Conservation (phyloP, 1,140 invertebrate species). For the Acromyrmex heyeri region DNA sequence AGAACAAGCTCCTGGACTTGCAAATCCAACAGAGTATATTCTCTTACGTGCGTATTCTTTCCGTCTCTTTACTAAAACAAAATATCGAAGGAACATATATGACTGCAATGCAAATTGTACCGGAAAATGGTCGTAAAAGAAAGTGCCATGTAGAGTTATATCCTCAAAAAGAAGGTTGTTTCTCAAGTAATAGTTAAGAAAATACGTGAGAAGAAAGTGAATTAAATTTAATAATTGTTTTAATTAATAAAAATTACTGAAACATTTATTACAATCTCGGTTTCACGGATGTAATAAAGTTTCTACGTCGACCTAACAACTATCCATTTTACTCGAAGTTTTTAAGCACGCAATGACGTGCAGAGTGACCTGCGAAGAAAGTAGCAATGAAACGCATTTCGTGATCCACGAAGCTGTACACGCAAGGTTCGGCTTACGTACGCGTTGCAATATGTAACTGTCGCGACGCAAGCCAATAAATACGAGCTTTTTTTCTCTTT, state of each 20-base stretch:
- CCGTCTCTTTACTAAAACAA: conserved; percentile 76
- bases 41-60: conserved; percentile 68
- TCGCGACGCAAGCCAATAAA: conserved; percentile 77
- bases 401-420: conserved; percentile 62
- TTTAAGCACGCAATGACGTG: neutral
- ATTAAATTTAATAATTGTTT: neutral
- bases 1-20: conserved; percentile 53
- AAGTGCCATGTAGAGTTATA: neutral
- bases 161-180: neutral
- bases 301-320: neutral
- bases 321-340: neutral
- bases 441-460: conserved; percentile 79
- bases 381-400: conserved; percentile 71
- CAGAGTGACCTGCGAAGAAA: conserved; percentile 16
- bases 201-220: neutral
- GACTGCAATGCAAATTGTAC: neutral
- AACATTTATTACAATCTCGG: neutral
- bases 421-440: conserved; percentile 58
- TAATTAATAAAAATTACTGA: neutral
- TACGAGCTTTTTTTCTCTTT: conserved; percentile 65
- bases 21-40: conserved; percentile 69
- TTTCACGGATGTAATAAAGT: neutral
- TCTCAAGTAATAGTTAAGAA: neutral
- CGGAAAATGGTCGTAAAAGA: neutral
- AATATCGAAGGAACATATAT: conserved; percentile 75